Conservation (phyloP, 2,797 vertebrate species). For the Ctenopoma kingsleyae region DNA sequence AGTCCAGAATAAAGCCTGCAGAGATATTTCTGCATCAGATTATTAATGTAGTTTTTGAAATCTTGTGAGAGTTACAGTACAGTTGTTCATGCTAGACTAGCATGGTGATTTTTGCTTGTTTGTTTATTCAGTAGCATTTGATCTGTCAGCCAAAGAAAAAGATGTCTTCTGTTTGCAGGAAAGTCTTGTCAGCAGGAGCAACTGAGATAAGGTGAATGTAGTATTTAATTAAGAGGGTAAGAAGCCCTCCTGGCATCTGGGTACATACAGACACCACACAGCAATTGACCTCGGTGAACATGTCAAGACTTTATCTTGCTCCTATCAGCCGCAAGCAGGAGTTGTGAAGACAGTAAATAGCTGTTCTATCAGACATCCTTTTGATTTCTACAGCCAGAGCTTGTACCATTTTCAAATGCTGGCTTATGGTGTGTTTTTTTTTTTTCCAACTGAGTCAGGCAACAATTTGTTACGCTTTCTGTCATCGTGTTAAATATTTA, state of each 20-base stretch:
- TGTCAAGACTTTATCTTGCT: constrained; percentile 79
- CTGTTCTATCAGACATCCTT: constrained; percentile 52
- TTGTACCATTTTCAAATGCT: constrained; percentile 30
- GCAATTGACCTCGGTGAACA: constrained; percentile 80
- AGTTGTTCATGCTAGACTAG: constrained; percentile 45
- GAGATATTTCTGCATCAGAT: constrained; percentile 72
- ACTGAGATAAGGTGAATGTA: constrained; percentile 70
- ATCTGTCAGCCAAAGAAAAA: constrained; percentile 62
- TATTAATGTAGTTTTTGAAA: constrained; percentile 44
- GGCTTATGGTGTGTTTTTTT: constrained; percentile 16
- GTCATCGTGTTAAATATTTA: constrained; percentile 41
- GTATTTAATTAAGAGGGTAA: constrained; percentile 79
- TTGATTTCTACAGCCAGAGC: constrained; percentile 54
- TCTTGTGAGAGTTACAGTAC: constrained; percentile 41
- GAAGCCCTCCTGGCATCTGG: constrained; percentile 69
- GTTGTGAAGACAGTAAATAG: constrained; percentile 69
- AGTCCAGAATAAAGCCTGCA: constrained; percentile 68
- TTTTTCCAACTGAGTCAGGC: constrained; percentile 26
- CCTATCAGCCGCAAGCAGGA: constrained; percentile 70
- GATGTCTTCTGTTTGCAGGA: constrained; percentile 65
- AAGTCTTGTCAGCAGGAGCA: constrained; percentile 68
- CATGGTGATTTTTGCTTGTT: constrained; percentile 48
- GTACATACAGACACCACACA: constrained; percentile 72
- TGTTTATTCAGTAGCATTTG: constrained; percentile 76
- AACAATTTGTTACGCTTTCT: constrained; percentile 32